phyloP scores from a whole-genome alignment of 2,113 vertebrate species.

The Aepyceros melampus region DNA sequence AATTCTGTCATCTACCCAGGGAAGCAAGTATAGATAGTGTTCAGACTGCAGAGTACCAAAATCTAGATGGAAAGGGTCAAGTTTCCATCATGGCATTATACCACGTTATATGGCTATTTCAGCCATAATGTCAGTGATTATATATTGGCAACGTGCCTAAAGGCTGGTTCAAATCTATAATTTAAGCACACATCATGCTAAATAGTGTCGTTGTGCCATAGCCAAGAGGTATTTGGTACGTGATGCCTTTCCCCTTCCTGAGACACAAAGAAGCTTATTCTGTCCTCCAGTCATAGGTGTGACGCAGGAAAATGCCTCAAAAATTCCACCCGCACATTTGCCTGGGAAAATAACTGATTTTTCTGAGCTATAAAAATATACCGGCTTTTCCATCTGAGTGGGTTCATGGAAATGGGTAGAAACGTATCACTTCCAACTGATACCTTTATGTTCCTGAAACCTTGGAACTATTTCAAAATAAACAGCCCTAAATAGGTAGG shows the following conservation, averaged over 20 bases:
- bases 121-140: conserved; percentile 24
- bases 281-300: neutral
- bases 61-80: conserved; percentile 10
- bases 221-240: neutral
- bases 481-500: conserved; percentile 17
- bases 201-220: conserved; percentile 17
- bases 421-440: conserved; percentile 34
- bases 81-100: neutral
- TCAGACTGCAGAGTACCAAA: neutral
- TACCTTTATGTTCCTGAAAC: conserved; percentile 38
- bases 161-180: neutral
- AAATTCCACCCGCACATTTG: conserved; percentile 36
- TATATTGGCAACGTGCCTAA: neutral
- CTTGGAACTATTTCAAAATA: conserved; percentile 60
- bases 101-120: conserved; percentile 13
- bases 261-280: conserved; percentile 28
- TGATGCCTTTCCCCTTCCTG: neutral
- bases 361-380: conserved; percentile 55
- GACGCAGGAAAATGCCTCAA: neutral
- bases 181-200: conserved; percentile 43
- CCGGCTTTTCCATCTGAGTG: conserved; percentile 15
- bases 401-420: conserved; percentile 24
- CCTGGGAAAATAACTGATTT: conserved; percentile 34
- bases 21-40: neutral
- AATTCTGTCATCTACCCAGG: neutral